Conservation (phyloP, 2,797 vertebrate species). For the Cuculus canorus region DNA sequence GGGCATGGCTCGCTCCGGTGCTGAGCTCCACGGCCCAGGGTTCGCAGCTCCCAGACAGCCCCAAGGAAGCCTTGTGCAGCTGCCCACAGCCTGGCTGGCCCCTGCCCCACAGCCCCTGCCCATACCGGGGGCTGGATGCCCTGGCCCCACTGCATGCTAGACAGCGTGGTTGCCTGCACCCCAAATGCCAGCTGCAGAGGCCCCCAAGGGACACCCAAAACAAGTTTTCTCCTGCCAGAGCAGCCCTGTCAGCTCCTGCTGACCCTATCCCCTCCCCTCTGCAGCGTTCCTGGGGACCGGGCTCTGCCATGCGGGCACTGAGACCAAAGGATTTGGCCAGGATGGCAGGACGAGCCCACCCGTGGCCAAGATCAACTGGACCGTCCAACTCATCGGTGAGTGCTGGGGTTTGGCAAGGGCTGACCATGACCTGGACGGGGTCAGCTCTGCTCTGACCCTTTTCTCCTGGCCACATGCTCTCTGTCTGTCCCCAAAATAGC, state of each 20-base stretch:
- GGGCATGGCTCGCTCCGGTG: rapidly evolving
- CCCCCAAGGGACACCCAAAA: rapidly evolving
- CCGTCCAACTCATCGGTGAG: neutral
- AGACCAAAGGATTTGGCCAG: neutral
- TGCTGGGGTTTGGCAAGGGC: rapidly evolving
- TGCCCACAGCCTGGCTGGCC: neutral
- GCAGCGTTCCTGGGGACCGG: neutral
- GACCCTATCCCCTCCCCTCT: neutral
- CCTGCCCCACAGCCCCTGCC: neutral
- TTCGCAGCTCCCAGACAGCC: neutral
- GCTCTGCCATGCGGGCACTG: rapidly evolving
- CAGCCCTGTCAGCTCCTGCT: neutral
- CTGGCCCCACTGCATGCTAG: no score
- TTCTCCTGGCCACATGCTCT: rapidly evolving
- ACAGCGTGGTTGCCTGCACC: rapidly evolving
- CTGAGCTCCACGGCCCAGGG: neutral
- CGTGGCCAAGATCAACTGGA: neutral
- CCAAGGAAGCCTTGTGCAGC: neutral
- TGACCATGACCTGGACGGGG: rapidly evolving
- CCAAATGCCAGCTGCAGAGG: rapidly evolving
- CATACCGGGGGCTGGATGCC: rapidly evolving
- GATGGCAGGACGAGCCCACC: neutral
- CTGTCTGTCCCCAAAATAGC: neutral
- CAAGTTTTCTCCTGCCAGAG: neutral
- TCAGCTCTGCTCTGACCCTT: neutral